Evolutionary conservation across 2,888 invertebrate genomes (phyloP).

Genomic region (Torymus auratus): DNA sequence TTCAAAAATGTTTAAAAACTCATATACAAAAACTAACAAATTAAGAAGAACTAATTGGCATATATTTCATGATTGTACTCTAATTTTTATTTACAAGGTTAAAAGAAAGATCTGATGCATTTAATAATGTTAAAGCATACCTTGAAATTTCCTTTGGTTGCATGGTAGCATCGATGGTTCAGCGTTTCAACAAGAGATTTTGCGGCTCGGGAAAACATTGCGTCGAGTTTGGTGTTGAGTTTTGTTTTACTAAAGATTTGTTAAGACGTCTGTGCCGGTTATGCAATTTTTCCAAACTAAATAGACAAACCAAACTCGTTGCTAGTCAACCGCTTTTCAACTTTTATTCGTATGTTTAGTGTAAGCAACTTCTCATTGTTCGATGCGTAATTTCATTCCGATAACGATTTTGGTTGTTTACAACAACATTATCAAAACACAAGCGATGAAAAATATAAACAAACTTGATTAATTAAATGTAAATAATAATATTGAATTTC

Average conservation of each 20-base stretch:
- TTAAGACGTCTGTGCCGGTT: conserved; percentile 62
- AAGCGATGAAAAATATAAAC: no score
- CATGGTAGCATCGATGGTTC: conserved; percentile 62
- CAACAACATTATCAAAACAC: no score
- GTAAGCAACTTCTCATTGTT: no score
- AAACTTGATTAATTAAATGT: no score
- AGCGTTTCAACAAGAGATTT: conserved; percentile 68
- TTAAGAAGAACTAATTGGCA: no score
- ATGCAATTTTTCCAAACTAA: conserved; percentile 65
- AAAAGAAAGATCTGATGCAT: no score
- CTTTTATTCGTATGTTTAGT: conserved; percentile 38
- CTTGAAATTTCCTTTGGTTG: conserved; percentile 62
- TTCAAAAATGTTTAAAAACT: no score
- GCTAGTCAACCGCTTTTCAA: conserved; percentile 47
- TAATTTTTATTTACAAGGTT: no score
- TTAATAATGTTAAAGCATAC: conserved; percentile 54
- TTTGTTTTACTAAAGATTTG: conserved; percentile 66
- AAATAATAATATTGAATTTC: neutral
- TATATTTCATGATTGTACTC: no score
- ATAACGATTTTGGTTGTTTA: no score
- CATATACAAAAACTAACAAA: no score
- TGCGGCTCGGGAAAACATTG: conserved; percentile 70
- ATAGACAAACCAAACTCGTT: conserved; percentile 57
- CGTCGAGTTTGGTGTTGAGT: conserved; percentile 52
- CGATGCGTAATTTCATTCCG: no score